phyloP scores from a whole-genome alignment of 2,888 invertebrate genomes.

The Dryocosmus kuriphilus region DNA sequence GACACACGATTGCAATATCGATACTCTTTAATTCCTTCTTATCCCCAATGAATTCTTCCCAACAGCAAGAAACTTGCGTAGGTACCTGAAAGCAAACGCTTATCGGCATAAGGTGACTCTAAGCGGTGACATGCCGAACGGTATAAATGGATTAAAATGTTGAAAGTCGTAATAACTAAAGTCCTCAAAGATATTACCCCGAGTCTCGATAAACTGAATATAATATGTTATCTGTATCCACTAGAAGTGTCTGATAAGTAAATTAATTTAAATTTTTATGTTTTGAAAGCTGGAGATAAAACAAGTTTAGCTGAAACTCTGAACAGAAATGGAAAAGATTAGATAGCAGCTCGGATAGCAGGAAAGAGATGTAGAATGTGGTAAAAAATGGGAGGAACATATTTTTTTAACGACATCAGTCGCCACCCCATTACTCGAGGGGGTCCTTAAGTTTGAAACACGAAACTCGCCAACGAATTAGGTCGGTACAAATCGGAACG shows the following conservation, averaged over 20 bases:
- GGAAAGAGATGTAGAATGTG: background rate
- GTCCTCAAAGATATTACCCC: background rate
- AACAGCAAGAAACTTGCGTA: background rate
- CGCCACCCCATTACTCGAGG: background rate
- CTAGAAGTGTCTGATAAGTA: too few species aligned
- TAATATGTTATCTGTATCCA: background rate
- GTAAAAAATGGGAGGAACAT: background rate
- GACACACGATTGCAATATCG: background rate
- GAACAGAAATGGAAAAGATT: background rate
- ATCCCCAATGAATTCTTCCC: background rate
- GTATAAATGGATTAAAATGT: background rate
- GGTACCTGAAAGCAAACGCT: background rate
- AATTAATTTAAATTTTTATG: background rate
- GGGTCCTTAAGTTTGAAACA: conserved; percentile 14
- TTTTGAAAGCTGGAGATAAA: background rate
- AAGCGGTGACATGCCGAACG: background rate
- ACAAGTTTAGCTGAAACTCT: background rate
- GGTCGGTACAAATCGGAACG: conserved; percentile 29
- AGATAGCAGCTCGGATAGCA: conserved; percentile 20
- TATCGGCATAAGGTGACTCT: background rate
- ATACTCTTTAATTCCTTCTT: background rate
- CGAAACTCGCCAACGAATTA: conserved; percentile 30
- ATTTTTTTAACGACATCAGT: conserved; percentile 22
- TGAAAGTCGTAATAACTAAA: background rate
- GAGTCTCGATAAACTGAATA: background rate